Evolutionary conservation across 2,888 invertebrate species (phyloP).

Genomic region (Eubasilissa splendida): DNA sequence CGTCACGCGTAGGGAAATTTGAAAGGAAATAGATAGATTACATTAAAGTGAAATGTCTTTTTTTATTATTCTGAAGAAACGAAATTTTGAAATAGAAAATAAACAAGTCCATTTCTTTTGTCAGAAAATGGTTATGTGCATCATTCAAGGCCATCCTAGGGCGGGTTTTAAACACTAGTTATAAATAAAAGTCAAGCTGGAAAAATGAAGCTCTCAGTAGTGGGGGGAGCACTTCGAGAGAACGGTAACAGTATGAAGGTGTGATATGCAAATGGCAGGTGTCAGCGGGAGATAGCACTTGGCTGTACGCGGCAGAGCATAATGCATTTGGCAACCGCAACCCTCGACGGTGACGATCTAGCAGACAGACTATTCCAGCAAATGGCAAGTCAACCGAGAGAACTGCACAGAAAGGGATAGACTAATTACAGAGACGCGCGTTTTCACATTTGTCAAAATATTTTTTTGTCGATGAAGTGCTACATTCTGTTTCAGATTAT

Average conservation of each 20-base stretch:
- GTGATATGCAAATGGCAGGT: slow-evolving; percentile 24
- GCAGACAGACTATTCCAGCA: not conserved
- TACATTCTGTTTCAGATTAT: not conserved
- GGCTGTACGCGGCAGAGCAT: not conserved
- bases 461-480: not conserved
- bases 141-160: no score
- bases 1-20: no score
- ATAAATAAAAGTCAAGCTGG: no score
- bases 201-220: no score
- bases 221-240: no score
- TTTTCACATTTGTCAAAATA: not conserved
- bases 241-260: not conserved
- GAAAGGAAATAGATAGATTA: no score
- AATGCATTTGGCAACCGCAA: slow-evolving; percentile 9
- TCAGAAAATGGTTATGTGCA: no score
- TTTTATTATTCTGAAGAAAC: no score
- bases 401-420: not conserved
- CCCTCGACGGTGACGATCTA: not conserved
- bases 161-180: no score
- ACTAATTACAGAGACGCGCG: not conserved
- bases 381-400: not conserved
- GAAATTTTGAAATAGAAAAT: no score
- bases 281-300: slow-evolving; percentile 5
- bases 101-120: no score
- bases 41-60: no score